These are phyloP conservation scores for Synergus japonicus DNA, from an alignment of 2,888 invertebrate species.

Conservation along the genomic window DNA sequence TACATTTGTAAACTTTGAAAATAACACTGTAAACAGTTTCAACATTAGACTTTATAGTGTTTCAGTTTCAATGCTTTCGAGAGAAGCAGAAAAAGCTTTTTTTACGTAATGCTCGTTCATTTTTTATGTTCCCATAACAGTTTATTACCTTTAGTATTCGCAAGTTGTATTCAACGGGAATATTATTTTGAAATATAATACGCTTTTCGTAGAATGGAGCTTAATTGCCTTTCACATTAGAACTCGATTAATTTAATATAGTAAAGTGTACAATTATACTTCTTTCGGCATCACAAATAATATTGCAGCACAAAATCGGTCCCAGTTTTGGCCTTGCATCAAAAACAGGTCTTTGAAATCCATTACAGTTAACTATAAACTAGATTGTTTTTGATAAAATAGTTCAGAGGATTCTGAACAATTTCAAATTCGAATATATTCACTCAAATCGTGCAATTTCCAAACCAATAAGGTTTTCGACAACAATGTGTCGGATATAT, in stretches of 20 bases:
- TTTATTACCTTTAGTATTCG: constrained; percentile 29
- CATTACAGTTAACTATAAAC: too few species aligned
- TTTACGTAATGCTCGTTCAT: constrained; percentile 20
- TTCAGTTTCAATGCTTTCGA: constrained; percentile 23
- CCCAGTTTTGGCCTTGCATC: too few species aligned
- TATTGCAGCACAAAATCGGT: neutral
- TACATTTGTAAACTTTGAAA: neutral
- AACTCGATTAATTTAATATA: constrained; percentile 19
- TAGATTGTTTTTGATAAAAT: too few species aligned
- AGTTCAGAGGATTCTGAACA: too few species aligned
- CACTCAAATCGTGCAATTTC: too few species aligned
- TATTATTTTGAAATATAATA: constrained; percentile 36
- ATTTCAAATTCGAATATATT: too few species aligned
- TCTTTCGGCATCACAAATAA: neutral
- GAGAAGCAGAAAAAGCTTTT: constrained; percentile 27
- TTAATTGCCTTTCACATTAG: constrained; percentile 29
- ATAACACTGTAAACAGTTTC: constrained; percentile 15
- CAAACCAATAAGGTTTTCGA: too few species aligned
- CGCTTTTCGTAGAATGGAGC: constrained; percentile 7
- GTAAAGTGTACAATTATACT: neutral
- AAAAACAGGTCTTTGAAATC: too few species aligned
- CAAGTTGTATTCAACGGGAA: constrained; percentile 27
- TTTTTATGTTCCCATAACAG: constrained; percentile 31
- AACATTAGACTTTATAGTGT: constrained; percentile 20
- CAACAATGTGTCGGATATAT: too few species aligned